Evolutionary conservation across 2,888 invertebrate genomes (phyloP), one percentile per base, ranked within the genome.

Genomic region (Gryllus longicercus): DNA sequence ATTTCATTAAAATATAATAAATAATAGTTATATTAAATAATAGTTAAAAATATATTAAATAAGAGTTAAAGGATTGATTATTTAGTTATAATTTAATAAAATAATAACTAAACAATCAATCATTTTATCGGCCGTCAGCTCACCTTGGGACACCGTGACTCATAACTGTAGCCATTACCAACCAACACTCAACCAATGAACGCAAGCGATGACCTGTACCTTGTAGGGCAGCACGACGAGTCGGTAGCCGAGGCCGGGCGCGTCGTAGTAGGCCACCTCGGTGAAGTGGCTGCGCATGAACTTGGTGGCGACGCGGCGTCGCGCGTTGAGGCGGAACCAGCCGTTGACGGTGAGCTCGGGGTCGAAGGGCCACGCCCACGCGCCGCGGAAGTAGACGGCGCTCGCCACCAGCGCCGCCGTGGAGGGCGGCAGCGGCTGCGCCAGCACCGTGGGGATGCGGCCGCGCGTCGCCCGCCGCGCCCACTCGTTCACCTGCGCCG

Each of bases 301-400:
- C 10, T 85, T 85, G 0, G 84, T 85, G 8, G 84, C 81, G 0
- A 85, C 84, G 0, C 80, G 50, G 82, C 82, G 16, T 82, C 81
- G n/a, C 82, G 80, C 5, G 79, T 77, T 83, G 1, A 85, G 83
- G 74, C 83, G 81, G 83, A 88, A 88, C 5, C 80, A 79, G n/a
- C 84, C 86, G 5, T 81, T 79, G 21, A 83, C 83, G 80, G 88
- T 88, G 11, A 86, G 75, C 79, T 85, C 84, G 11, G 85, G 84
- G 63, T 85, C 84, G 82, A 89, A 89, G 0, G 88, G 88, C 4
- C 85, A 85, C 82, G 87, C 86, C 89, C 89, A 89, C 74, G 86
- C 86, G 2, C 86, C 88, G 77, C 85, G 84, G 82, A 89, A 88
- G 83, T 88, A 88, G 21, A 89, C 85, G 11, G 88, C 87, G 82